Conservation (phyloP, 2,888 invertebrate species). For the Chloromyia formosa region DNA sequence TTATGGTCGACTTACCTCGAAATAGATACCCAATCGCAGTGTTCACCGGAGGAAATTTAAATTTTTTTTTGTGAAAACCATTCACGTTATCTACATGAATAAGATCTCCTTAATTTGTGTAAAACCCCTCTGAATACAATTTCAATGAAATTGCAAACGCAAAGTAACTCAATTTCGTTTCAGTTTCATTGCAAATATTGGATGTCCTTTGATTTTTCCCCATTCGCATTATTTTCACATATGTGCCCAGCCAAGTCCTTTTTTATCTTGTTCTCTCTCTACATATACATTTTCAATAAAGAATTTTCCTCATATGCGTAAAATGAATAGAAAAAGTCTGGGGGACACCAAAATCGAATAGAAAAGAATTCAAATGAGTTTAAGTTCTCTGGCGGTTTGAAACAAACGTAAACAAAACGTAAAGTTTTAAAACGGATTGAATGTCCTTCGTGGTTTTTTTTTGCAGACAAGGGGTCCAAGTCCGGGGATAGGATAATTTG, state of each 20-base stretch:
- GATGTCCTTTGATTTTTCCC: constrained; percentile 1
- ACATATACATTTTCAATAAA: too few species aligned
- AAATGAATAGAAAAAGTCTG: not conserved
- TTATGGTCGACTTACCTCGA: too few species aligned
- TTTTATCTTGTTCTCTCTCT: too few species aligned
- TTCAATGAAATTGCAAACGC: not conserved
- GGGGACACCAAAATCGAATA: constrained; percentile 44
- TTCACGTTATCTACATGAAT: too few species aligned
- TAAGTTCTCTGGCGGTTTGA: constrained; percentile 21
- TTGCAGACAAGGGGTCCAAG: not conserved
- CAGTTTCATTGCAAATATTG: not conserved
- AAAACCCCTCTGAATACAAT: too few species aligned
- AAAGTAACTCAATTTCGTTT: constrained; percentile 4
- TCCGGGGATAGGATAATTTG: not conserved
- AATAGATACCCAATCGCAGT: too few species aligned
- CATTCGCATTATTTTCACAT: not conserved
- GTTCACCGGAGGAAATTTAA: too few species aligned
- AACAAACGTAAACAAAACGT: constrained; percentile 28
- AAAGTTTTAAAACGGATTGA: constrained; percentile 36
- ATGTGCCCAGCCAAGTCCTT: not conserved
- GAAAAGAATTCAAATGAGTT: constrained; percentile 45
- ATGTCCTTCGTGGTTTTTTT: not conserved
- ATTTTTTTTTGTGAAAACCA: too few species aligned
- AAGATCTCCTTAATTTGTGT: too few species aligned
- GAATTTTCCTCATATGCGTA: too few species aligned